Base-by-base conservation (phyloP, 2,888 invertebrate genomes). In the Chelonus formosanus region DNA sequence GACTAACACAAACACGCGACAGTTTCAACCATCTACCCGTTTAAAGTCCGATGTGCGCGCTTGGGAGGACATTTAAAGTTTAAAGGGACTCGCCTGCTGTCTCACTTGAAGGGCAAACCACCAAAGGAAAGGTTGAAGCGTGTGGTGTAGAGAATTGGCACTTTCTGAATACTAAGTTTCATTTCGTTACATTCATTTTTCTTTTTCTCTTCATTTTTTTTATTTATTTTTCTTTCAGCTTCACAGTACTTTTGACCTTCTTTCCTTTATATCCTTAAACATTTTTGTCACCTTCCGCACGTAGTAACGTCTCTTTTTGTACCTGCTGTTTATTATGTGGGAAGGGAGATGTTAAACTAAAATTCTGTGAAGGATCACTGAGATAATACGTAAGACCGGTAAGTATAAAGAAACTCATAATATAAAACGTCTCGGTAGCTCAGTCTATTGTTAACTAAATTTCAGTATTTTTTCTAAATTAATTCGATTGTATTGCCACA, bases 41-140 rank as follows among this genome's bases (percentile, higher is more conserved):
- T 47, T 34, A 52, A 48, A 31, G 7, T n/a, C 50, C 31, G 48
- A 40, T 56, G 45, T 44, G n/a, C 32, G 7, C 55, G 32, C 40
- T 43, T 55, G 45, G 43, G 34, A 52, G 73, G 74, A 71, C 74
- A 73, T 76, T 77, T 76, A 77, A 77, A 76, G 56, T 75, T 77
- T 74, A 77, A 77, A 76, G 75, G 75, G 75, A 71, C 73, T 36
- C 52, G 36, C 20, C 20, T 20, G 20, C 20, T 20, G 20, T 20
- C 20, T 20, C 20, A 20, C 20, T 20, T 20, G 20, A 20, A 20
- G 20, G 20, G 20, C 20, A 20, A 20, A 20, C 20, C 20, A 20
- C 1, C 20, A 20, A 20, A 20, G 20, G 20, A 20, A 20, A 20
- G 20, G 20, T 20, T 20, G 20, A 20, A 20, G 20, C 20, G 20